These are phyloP conservation scores for Ceratina australensis DNA, from an alignment of 1,140 invertebrate genomes.

Conservation along the genomic window DNA sequence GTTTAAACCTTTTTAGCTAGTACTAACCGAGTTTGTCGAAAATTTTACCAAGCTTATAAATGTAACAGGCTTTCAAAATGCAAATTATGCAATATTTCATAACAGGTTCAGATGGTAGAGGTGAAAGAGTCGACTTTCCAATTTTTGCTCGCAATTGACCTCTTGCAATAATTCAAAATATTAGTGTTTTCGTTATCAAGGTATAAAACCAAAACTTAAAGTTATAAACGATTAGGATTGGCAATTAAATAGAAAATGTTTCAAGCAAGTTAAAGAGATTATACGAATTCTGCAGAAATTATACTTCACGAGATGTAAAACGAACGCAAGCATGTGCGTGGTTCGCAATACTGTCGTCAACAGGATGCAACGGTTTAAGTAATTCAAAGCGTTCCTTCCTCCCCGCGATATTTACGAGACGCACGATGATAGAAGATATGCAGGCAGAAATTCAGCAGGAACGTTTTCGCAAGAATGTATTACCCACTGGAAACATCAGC, in stretches of 20 bases:
- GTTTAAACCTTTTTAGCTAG: too few species aligned
- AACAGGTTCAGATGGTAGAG: too few species aligned
- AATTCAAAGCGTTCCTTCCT: background rate
- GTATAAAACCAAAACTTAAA: too few species aligned
- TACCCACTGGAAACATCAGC: conserved; percentile 8
- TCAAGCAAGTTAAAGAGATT: background rate
- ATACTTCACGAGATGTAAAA: background rate
- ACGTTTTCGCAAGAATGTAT: background rate
- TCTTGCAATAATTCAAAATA: too few species aligned
- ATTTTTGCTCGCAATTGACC: too few species aligned
- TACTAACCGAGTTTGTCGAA: too few species aligned
- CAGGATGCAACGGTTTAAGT: background rate
- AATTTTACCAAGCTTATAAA: too few species aligned
- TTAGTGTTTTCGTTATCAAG: too few species aligned
- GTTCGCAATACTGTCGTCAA: background rate
- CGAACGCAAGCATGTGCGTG: background rate
- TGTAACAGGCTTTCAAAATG: too few species aligned
- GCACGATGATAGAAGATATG: background rate
- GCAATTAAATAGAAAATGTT: background rate
- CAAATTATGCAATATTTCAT: too few species aligned
- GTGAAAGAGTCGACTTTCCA: too few species aligned
- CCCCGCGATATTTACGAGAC: background rate
- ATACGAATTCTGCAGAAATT: background rate
- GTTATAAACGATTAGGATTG: background rate
- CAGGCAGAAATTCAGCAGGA: background rate